These are phyloP conservation scores for Psittacula cyanocephala DNA, from an alignment of 2,113 vertebrate genomes.

Conservation along the genomic window DNA sequence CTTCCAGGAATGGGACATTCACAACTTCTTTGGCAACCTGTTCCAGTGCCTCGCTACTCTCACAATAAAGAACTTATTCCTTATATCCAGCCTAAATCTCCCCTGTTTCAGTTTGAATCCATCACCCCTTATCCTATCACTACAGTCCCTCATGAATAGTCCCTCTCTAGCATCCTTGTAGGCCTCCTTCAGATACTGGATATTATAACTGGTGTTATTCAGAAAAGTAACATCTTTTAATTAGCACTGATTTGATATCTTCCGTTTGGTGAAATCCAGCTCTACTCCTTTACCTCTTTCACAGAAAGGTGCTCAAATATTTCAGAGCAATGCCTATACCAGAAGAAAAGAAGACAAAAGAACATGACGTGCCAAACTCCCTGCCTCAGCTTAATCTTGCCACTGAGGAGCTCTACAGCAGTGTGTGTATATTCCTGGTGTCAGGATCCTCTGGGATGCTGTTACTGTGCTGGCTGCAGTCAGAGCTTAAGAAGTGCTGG, in stretches of 20 bases:
- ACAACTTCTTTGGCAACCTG: neutral
- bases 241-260: neutral
- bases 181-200: neutral
- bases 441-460: neutral
- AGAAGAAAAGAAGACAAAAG: neutral
- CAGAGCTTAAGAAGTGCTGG: neutral
- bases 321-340: neutral
- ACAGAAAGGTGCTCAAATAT: neutral
- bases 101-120: neutral
- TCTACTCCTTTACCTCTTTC: neutral
- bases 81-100: neutral
- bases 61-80: neutral
- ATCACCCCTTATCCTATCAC: neutral
- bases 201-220: neutral
- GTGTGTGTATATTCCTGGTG: neutral
- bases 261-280: neutral
- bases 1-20: neutral
- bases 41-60: neutral
- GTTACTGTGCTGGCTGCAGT: neutral
- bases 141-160: neutral
- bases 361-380: neutral
- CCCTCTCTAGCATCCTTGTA: neutral
- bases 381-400: neutral
- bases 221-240: neutral
- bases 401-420: neutral